Conservation (phyloP, 2,888 invertebrate species). For the Drosophila rubida region DNA sequence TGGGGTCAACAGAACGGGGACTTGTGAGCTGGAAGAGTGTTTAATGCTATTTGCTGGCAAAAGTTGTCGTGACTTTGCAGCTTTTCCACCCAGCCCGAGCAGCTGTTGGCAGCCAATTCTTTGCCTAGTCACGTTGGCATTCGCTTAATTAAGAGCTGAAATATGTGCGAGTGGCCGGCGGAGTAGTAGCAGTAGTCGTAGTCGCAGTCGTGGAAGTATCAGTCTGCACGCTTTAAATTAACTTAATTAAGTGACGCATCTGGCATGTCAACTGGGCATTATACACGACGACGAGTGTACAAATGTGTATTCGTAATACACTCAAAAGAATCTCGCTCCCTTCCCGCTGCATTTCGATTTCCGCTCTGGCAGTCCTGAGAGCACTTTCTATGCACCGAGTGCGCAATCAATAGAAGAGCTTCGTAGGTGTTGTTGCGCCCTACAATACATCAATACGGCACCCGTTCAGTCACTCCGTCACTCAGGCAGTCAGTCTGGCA, state of each 20-base stretch:
- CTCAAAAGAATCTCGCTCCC: slow-evolving; percentile 28
- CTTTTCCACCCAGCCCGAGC: slow-evolving; percentile 33
- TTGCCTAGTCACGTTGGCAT: slow-evolving; percentile 60
- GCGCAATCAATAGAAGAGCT: slow-evolving; percentile 27
- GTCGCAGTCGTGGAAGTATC: too few species aligned
- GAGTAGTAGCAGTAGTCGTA: slow-evolving; percentile 4
- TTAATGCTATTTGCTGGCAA: slow-evolving; percentile 68
- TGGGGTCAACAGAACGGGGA: slow-evolving; percentile 19
- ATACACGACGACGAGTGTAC: slow-evolving; percentile 19
- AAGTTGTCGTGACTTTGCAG: slow-evolving; percentile 73
- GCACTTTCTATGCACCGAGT: not conserved
- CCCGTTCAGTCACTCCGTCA: slow-evolving; percentile 15
- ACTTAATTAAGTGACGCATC: slow-evolving; percentile 70
- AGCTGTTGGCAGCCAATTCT: slow-evolving; percentile 26
- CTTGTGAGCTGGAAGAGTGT: slow-evolving; percentile 25
- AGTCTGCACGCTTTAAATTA: slow-evolving; percentile 57
- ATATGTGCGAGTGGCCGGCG: slow-evolving; percentile 30
- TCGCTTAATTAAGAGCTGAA: slow-evolving; percentile 73
- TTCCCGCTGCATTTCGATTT: slow-evolving; percentile 41
- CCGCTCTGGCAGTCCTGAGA: slow-evolving; percentile 35
- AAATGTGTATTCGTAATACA: slow-evolving; percentile 10
- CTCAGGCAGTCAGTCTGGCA: slow-evolving; percentile 25
- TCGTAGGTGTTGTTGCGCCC: slow-evolving; percentile 9
- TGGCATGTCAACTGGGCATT: slow-evolving; percentile 63
- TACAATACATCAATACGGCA: slow-evolving; percentile 26